A percentile compares a stretch with the other conserved stretches of the same genome.
phyloP scores from a whole-genome alignment of 2,888 invertebrate species.

The Pterobdella sp. region DNA sequence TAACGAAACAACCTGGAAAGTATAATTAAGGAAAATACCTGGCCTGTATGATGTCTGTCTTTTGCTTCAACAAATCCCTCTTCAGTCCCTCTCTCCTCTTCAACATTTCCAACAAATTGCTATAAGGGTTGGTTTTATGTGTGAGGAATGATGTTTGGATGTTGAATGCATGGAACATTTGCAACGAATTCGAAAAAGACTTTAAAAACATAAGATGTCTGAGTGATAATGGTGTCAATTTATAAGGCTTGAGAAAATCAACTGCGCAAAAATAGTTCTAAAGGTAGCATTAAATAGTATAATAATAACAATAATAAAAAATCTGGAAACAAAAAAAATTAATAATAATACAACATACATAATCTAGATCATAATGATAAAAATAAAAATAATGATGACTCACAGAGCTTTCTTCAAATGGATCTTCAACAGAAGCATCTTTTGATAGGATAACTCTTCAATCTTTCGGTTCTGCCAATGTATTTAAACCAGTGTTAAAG shows the following conservation, averaged over 20 bases:
- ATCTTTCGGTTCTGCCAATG: slow-evolving; percentile 72
- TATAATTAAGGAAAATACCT: slow-evolving; percentile 54
- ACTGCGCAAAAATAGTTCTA: too few relatives aligned
- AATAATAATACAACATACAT: too few relatives aligned
- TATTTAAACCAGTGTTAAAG: neutral
- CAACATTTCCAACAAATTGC: slow-evolving; percentile 76
- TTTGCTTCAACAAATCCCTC: slow-evolving; percentile 78
- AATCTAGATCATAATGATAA: neutral
- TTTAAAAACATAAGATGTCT: too few relatives aligned
- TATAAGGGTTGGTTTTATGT: slow-evolving; percentile 38
- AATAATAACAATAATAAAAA: neutral
- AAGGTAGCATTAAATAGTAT: too few relatives aligned
- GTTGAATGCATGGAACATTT: too few relatives aligned
- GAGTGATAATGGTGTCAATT: too few relatives aligned
- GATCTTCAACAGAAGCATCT: slow-evolving; percentile 90
- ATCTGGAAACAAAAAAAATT: neutral
- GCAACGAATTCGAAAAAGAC: too few relatives aligned
- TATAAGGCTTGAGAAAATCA: too few relatives aligned
- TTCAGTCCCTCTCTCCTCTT: slow-evolving; percentile 85
- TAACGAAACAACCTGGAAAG: neutral
- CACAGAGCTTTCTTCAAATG: slow-evolving; percentile 80
- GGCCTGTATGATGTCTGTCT: slow-evolving; percentile 80
- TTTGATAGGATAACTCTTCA: slow-evolving; percentile 97
- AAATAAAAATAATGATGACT: slow-evolving; percentile 39
- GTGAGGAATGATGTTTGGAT: too few relatives aligned